Evolutionary conservation across 2,888 invertebrate genomes (phyloP).

Genomic region (Acanthoscelides obtectus): DNA sequence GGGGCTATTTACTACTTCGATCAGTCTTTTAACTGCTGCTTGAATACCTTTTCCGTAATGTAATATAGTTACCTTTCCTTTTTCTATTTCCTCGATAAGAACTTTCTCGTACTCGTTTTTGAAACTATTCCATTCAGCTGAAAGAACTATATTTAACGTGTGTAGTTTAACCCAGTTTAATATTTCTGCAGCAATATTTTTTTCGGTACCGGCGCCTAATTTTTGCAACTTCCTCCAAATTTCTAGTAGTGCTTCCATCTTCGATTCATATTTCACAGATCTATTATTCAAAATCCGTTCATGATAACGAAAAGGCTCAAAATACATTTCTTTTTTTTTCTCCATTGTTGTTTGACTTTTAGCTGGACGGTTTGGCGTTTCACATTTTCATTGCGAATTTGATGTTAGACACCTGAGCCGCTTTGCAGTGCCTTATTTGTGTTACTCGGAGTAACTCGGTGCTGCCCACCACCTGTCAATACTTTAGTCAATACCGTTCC

Average conservation of each 20-base stretch:
- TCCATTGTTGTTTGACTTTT: neutral
- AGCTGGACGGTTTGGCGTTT: neutral
- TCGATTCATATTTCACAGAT: conserved; percentile 33
- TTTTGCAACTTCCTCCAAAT: conserved; percentile 37
- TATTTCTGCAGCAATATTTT: conserved; percentile 35
- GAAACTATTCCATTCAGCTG: conserved; percentile 40
- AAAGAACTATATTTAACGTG: conserved; percentile 40
- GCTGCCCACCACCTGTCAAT: too few relatives aligned
- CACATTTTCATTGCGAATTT: neutral
- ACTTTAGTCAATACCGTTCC: too few relatives aligned
- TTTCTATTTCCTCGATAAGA: conserved; percentile 29
- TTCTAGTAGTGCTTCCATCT: conserved; percentile 36
- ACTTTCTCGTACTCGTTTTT: conserved; percentile 29
- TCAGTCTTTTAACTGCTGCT: conserved; percentile 37
- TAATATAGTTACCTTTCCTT: conserved; percentile 32
- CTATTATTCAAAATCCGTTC: conserved; percentile 39
- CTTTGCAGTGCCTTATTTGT: too few relatives aligned
- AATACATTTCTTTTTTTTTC: neutral
- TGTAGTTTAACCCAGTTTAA: conserved; percentile 44
- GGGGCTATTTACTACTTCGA: conserved; percentile 40
- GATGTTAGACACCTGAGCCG: neutral
- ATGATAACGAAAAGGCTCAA: conserved; percentile 7
- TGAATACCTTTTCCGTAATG: conserved; percentile 35
- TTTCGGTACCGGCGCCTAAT: conserved; percentile 30
- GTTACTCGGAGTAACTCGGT: too few relatives aligned